Conservation (phyloP, 2,113 vertebrate species). For the Bufo bufo region DNA sequence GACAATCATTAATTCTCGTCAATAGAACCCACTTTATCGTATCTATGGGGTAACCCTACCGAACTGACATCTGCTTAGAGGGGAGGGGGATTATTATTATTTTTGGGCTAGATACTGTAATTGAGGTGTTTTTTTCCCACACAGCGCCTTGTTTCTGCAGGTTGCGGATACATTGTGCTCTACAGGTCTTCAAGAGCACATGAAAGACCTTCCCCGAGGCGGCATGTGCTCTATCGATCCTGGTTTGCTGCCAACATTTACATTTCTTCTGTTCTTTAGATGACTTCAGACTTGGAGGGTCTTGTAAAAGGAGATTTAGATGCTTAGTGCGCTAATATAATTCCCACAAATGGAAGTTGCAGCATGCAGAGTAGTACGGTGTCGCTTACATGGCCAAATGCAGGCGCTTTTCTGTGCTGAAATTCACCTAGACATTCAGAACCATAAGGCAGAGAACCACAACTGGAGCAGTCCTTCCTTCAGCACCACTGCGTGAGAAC, state of each 20-base stretch:
- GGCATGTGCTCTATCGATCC: neutral
- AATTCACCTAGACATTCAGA: neutral
- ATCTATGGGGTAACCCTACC: neutral
- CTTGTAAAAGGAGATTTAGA: neutral
- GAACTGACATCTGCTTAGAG: neutral
- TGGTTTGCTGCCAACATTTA: neutral
- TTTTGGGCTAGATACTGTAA: neutral
- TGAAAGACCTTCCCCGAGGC: neutral
- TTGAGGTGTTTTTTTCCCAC: neutral
- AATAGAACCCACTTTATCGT: neutral
- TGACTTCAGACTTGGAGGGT: neutral
- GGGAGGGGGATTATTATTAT: neutral
- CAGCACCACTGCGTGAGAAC: neutral
- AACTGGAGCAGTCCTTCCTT: neutral
- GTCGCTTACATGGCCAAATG: neutral
- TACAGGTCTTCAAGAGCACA: neutral
- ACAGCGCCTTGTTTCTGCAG: neutral
- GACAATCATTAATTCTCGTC: neutral
- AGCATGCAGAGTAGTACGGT: neutral
- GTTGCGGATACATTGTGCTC: neutral
- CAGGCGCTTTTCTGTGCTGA: neutral
- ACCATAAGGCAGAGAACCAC: no score
- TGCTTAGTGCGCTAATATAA: neutral
- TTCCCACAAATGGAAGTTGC: neutral
- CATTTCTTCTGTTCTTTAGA: constrained; percentile 34